These are phyloP conservation scores for Orthonevra nobilis DNA, from an alignment of 2,888 invertebrate species.

Conservation along the genomic window DNA sequence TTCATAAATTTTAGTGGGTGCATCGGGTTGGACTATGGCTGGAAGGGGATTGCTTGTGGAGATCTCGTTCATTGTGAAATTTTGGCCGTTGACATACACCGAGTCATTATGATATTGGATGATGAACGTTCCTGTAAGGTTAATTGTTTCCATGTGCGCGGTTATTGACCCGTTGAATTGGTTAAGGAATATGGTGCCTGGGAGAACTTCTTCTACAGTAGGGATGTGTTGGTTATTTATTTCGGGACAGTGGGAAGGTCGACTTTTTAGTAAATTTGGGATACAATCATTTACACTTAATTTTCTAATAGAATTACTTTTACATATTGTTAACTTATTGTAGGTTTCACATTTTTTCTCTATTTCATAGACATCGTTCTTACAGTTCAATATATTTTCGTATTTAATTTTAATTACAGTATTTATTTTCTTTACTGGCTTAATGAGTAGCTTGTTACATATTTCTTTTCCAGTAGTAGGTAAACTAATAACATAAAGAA, in stretches of 20 bases:
- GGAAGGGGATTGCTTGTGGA: background rate
- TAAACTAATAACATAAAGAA: too few species aligned
- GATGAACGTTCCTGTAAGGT: slow-evolving; percentile 1
- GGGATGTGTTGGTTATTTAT: too few species aligned
- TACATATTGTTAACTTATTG: slow-evolving; percentile 14
- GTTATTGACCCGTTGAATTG: background rate
- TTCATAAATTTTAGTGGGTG: background rate
- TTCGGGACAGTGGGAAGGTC: background rate
- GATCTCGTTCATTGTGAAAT: background rate
- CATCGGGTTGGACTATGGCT: slow-evolving; percentile 3
- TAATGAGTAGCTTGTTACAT: too few species aligned
- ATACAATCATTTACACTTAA: background rate
- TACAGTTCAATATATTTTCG: slow-evolving; percentile 1
- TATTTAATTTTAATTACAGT: background rate
- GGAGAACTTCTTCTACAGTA: background rate
- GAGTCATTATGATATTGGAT: background rate
- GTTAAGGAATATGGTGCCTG: background rate
- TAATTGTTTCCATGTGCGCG: slow-evolving; percentile 1
- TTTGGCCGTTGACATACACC: background rate
- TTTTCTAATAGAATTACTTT: background rate
- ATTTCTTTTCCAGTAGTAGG: too few species aligned
- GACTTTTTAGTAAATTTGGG: background rate
- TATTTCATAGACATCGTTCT: background rate
- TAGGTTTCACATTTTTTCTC: background rate
- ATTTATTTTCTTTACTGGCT: too few species aligned